A percentile compares a stretch with the other conserved stretches of the same genome.
phyloP scores from a whole-genome alignment of 1,140 invertebrate genomes.

The Camponotus pennsylvanicus region DNA sequence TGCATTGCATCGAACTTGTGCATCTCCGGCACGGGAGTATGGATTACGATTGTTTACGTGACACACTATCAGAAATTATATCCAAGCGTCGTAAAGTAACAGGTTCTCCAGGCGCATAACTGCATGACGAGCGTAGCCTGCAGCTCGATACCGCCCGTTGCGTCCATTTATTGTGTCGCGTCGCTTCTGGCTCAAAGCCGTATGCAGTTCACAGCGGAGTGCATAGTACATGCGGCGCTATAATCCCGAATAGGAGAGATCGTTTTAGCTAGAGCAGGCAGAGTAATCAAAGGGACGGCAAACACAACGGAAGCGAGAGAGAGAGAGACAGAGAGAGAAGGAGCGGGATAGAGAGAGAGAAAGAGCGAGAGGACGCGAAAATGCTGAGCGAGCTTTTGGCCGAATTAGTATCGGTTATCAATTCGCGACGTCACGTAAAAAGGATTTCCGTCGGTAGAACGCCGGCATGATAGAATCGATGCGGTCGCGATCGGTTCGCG shows the following conservation, averaged over 20 bases:
- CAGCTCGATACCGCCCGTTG: slow-evolving; percentile 50
- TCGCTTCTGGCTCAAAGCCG: slow-evolving; percentile 40
- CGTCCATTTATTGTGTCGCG: slow-evolving; percentile 50
- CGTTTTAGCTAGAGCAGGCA: slow-evolving; percentile 28
- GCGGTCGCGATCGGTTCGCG: slow-evolving; percentile 18
- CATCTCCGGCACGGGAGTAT: slow-evolving; percentile 4
- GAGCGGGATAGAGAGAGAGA: neutral
- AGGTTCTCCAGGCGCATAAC: slow-evolving; percentile 57
- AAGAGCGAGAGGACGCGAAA: slow-evolving; percentile 26
- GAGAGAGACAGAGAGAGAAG: neutral
- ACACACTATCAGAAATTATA: slow-evolving; percentile 61
- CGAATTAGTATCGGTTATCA: slow-evolving; percentile 64
- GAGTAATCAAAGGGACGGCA: slow-evolving; percentile 22
- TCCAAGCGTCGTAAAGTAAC: slow-evolving; percentile 55
- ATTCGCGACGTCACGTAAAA: slow-evolving; percentile 51
- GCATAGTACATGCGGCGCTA: slow-evolving; percentile 21
- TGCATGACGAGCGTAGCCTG: slow-evolving; percentile 53
- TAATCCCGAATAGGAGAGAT: slow-evolving; percentile 43
- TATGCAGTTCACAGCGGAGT: slow-evolving; percentile 39
- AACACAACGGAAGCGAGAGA: neutral
- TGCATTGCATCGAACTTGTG: slow-evolving; percentile 49
- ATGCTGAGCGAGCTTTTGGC: slow-evolving; percentile 43
- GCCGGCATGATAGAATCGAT: neutral
- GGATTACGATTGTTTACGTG: slow-evolving; percentile 62
- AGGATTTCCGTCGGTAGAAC: slow-evolving; percentile 51